phyloP scores from a whole-genome alignment of 1,140 invertebrate genomes.

The Elymnias hypermnestra region DNA sequence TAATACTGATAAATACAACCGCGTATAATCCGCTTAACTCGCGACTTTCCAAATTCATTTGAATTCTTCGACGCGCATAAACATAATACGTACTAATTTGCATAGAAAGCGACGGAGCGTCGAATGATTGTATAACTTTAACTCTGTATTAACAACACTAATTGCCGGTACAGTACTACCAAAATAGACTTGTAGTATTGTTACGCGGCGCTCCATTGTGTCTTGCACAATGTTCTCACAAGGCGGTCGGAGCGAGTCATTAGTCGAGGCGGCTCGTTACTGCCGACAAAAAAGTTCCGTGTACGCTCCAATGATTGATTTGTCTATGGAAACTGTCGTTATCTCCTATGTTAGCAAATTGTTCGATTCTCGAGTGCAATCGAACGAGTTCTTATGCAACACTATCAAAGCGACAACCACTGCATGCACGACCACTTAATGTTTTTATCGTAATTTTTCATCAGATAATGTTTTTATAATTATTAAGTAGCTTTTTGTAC shows the following conservation, averaged over 20 bases:
- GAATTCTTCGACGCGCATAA: conserved; percentile 4
- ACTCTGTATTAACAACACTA: conserved; percentile 47
- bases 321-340: conserved; percentile 45
- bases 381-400: not conserved
- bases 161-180: conserved; percentile 45
- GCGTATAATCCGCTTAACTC: not conserved
- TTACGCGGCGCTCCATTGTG: conserved; percentile 43
- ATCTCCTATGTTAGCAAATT: conserved; percentile 44
- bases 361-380: conserved; percentile 36
- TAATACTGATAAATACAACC: not conserved
- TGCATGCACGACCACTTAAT: not conserved
- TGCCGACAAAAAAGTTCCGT: conserved; percentile 37
- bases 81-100: conserved; percentile 12
- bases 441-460: not conserved
- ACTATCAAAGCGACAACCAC: not conserved
- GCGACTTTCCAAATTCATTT: conserved; percentile 7
- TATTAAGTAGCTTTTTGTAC: not conserved
- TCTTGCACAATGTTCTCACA: conserved; percentile 30
- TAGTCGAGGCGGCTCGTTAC: conserved; percentile 48
- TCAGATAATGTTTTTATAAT: not conserved
- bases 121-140: conserved; percentile 30
- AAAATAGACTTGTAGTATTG: conserved; percentile 50
- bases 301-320: conserved; percentile 53
- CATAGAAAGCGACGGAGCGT: conserved; percentile 15
- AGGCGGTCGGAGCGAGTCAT: conserved; percentile 49